Percentiles rank a stretch among this genome's conserved stretches.
These are phyloP conservation scores for Chrysotoxum bicinctum DNA, from an alignment of 2,888 invertebrate genomes.

Conservation along the genomic window DNA sequence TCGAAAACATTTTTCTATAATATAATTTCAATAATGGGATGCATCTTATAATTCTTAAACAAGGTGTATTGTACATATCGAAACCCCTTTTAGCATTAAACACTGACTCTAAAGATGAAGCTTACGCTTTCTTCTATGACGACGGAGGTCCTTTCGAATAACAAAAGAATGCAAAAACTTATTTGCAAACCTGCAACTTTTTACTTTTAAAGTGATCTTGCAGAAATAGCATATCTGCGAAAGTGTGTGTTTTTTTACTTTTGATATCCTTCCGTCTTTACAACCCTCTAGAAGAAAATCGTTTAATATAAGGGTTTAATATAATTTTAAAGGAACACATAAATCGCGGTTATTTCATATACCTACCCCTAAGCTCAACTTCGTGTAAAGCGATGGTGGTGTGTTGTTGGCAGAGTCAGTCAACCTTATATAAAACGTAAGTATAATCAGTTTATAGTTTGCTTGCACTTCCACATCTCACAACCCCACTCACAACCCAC, in stretches of 20 bases:
- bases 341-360: slow-evolving; percentile 52
- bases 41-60: slow-evolving; percentile 10
- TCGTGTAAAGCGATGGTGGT: slow-evolving; percentile 18
- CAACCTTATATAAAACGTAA: slow-evolving; percentile 24
- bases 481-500: slow-evolving; percentile 12
- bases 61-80: not conserved
- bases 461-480: not conserved
- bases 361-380: not conserved
- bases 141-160: not conserved
- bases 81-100: slow-evolving; percentile 11
- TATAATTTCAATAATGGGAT: slow-evolving; percentile 60
- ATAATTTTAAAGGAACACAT: slow-evolving; percentile 49
- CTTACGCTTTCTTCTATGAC: not conserved
- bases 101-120: slow-evolving; percentile 20
- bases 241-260: not conserved
- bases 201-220: slow-evolving; percentile 53
- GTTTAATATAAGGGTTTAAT: slow-evolving; percentile 54
- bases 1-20: slow-evolving; percentile 34
- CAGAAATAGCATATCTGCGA: slow-evolving; percentile 24
- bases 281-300: slow-evolving; percentile 18
- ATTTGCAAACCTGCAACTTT: slow-evolving; percentile 52
- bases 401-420: slow-evolving; percentile 10
- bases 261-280: not conserved
- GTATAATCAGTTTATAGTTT: slow-evolving; percentile 45
- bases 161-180: slow-evolving; percentile 30